These are phyloP conservation scores for Anhinga anhinga DNA, from an alignment of 2,113 vertebrate species.

Conservation along the genomic window DNA sequence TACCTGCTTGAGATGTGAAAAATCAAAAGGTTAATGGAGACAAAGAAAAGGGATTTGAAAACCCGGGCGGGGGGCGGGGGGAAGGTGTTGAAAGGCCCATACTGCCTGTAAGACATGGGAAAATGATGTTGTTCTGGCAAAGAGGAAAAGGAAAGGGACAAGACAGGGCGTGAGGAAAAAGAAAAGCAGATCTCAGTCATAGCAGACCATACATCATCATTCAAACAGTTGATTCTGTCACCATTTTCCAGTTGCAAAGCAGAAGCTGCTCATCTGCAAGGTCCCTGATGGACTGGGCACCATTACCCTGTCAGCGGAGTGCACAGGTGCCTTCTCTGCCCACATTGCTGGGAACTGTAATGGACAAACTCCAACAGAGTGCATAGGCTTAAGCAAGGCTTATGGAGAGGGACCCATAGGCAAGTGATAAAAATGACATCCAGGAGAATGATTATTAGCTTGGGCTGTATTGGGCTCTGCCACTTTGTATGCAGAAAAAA, in stretches of 20 bases:
- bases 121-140: neutral
- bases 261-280: neutral
- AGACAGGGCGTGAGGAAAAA: neutral
- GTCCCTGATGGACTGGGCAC: neutral
- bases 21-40: neutral
- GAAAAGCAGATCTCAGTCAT: neutral
- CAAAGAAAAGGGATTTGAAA: neutral
- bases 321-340: neutral
- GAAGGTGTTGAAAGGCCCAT: neutral
- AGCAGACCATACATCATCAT: neutral
- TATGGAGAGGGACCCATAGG: neutral
- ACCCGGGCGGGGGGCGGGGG: too few relatives aligned
- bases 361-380: neutral
- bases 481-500: neutral
- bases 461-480: neutral
- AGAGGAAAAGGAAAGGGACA: neutral
- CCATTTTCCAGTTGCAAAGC: neutral
- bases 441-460: neutral
- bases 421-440: neutral
- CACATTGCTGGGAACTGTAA: neutral
- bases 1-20: neutral
- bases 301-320: neutral
- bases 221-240: neutral
- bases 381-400: neutral
- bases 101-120: neutral